Evolutionary conservation across 2,888 invertebrate genomes (phyloP), one percentile per base, ranked within the genome.

Genomic region (Latheticus oryzae): DNA sequence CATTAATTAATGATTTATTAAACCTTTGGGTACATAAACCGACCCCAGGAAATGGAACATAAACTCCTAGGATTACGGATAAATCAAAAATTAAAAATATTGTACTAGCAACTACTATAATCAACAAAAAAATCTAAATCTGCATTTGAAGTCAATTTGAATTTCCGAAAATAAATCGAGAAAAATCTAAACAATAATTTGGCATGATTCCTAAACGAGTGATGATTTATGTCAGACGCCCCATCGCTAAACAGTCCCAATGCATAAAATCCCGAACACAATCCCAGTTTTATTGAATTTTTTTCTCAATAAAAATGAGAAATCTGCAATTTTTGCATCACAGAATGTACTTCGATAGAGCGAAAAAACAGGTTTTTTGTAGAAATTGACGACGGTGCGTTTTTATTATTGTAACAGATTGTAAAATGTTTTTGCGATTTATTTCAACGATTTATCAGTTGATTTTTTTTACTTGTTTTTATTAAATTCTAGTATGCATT

Each of bases 351-450:
- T 24, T 24, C 13, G 43, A 17, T 3, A 7, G 19, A 15, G 23
- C 8, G 15, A 12, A 23, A 35, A 48, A 48, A 48, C 24, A 17
- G 16, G 23, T 48, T 48, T 47, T 47, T 37, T 28, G 1, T 4
- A 16, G 1, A 32, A 48, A 55, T 48, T 40, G 40, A 17, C 45
- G 45, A 37, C 26, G 26, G 32, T 52, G 30, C 24, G 26, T 62
- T 60, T 60, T 51, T 60, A 53, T 57, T 47, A 52, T 43, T 48
- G 47, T 15, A 56, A 43, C 55, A 57, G 52, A 60, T 60, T 60
- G 57, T 57, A 60, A 60, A 53, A 57, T 43, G 60, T 60, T 57
- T 60, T 60, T 60, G 60, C 57, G 57, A 57, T 60, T 60, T 52
- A 60, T 60, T 56, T 60, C 52, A 26, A 13, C 56, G 55, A 60